Evolutionary conservation across 1,140 invertebrate species (phyloP), one percentile per base, ranked within the genome.

Genomic region (Aphaenogaster rudis): DNA sequence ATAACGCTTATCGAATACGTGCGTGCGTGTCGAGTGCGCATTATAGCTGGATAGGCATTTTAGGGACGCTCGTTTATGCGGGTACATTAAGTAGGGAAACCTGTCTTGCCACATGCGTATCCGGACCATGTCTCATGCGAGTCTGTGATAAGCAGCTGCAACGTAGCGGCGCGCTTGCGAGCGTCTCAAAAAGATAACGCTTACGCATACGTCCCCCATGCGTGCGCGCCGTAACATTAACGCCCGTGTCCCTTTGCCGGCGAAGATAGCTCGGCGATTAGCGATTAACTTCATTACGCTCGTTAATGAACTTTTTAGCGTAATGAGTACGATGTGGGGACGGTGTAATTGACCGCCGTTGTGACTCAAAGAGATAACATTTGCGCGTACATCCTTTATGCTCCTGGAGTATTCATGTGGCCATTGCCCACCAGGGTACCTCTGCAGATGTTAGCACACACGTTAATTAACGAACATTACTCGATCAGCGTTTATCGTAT

Each of bases 81-180:
- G 92, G 92, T 82, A 82, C 76, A 79, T 91, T 91, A 91, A 90
- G 86, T 88, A 88, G 82, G 52, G 71, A 77, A 87, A 84, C 84
- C 90, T 82, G 88, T 78, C 80, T 79, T 86, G 78, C 76, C 63
- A 77, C 50, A 81, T 77, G 69, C 67, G 78, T 78, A 80, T 78
- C 66, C 81, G 78, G 64, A 88, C 77, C 86, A 82, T 88, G 90
- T 88, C 91, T 92, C 79, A 91, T 87, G 91, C 76, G 81, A 82
- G 64, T 72, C 63, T 17, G 39, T 82, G 80, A 84, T 84, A 84
- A 84, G 80, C 80, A 76, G 80, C 69, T 74, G 80, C 80, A 63
- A 72, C 63, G 78, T 21, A 3, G 84, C 52, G 54, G 28, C 61
- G 39, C 21, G 54, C 33, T 63, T 48, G 59, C 21, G 48, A 59